Base-by-base conservation (phyloP, 2,888 invertebrate species). In the Helobdella robusta region DNA sequence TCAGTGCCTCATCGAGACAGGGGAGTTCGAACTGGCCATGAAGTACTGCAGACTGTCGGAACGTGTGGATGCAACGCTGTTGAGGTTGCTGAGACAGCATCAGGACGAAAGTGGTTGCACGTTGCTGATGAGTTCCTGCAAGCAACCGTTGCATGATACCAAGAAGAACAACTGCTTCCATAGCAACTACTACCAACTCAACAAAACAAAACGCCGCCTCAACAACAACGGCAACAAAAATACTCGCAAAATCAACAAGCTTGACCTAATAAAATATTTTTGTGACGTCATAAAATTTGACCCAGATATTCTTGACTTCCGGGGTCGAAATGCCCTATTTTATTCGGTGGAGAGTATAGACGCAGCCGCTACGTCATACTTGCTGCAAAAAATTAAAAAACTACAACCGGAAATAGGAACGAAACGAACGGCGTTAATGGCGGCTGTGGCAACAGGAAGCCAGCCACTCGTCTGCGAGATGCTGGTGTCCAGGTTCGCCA, bases 41-140 rank as follows among this genome's bases (percentile, higher is more conserved):
- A 46, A 68, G 11, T 34, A 66, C 36, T 25, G 40, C 18, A 48
- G 30, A 44, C 15, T n/a, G 8, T n/a, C 67, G 36, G 62, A 54
- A 0, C 15, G 8, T 3, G 32, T 25, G 11, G 52, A 40, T 15
- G 56, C 54, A 56, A 25, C 11, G 15, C 40, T 20, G 34, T 23
- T 36, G 28, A 61, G 25, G 28, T 46, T 28, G 15, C 32, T 62
- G 50, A 20, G 34, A 1, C 48, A 2, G 3, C 60, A 64, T 18
- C 28, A 23, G 25, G 71, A 72, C 59, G 40, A 59, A 35, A 61
- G 44, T 3, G 69, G 70, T 28, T 59, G 46, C 11, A 66, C 69
- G 8, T 60, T 70, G 23, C 56, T 71, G 40, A 70, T 72, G 72
- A 28, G 65, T 50, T 70, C 71, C 11, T 70, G 68, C 48, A 66